A percentile compares a stretch with the other conserved stretches of the same genome.
Evolutionary conservation across 2,113 vertebrate species (phyloP).

Genomic region (Brachypteracias leptosomus): DNA sequence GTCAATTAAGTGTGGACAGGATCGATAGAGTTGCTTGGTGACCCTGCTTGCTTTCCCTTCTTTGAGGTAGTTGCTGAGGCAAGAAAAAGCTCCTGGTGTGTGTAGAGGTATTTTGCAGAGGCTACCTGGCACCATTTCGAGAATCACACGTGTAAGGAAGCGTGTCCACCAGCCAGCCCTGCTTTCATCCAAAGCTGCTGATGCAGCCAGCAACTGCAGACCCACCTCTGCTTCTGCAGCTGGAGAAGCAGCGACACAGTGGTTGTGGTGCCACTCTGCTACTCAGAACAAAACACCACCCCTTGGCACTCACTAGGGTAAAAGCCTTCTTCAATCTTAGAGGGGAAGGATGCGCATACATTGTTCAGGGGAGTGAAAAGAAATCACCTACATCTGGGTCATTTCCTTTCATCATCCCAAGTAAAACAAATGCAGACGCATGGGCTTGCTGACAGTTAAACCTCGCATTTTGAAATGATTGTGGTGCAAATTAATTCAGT

Average conservation of each 20-base stretch:
- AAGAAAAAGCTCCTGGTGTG: neutral
- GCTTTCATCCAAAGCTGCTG: neutral
- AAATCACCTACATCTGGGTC: neutral
- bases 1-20: neutral
- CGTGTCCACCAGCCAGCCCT: neutral
- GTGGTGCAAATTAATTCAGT: neutral
- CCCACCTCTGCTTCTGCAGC: neutral
- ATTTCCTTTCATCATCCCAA: neutral
- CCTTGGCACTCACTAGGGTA: neutral
- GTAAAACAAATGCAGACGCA: neutral
- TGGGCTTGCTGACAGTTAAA: neutral
- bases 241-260: neutral
- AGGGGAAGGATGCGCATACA: neutral
- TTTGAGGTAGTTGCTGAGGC: neutral
- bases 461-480: neutral
- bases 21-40: neutral
- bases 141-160: neutral
- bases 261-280: neutral
- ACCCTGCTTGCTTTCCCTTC: neutral
- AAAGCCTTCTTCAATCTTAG: neutral
- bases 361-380: neutral
- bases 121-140: neutral
- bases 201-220: neutral
- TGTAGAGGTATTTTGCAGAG: neutral
- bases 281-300: neutral